Percentiles rank a stretch among this genome's conserved stretches.
phyloP scores from a whole-genome alignment of 2,797 vertebrate genomes.

The Enteromius paludinosus region DNA sequence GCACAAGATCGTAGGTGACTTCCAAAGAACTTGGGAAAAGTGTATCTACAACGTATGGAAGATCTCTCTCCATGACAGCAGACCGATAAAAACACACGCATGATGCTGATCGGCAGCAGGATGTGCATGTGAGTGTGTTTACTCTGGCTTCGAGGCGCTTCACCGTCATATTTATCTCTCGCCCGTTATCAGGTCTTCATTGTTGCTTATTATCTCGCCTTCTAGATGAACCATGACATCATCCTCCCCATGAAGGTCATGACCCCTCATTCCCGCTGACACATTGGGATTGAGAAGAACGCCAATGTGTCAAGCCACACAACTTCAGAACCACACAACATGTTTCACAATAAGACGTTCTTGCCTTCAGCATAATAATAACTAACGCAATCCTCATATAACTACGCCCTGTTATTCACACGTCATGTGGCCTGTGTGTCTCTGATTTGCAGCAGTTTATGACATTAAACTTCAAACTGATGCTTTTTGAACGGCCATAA shows the following conservation, averaged over 20 bases:
- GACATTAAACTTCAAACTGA: neutral
- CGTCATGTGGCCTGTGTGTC: neutral
- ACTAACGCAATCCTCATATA: neutral
- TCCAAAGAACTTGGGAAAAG: neutral
- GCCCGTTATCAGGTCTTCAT: neutral
- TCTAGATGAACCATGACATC: neutral
- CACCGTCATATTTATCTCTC: neutral
- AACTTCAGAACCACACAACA: neutral
- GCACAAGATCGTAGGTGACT: neutral
- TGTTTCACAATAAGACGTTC: too few species aligned
- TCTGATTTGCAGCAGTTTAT: neutral
- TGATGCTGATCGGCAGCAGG: neutral
- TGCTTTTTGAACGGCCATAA: neutral
- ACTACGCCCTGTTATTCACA: neutral
- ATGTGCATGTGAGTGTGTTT: neutral
- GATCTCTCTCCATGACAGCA: too few species aligned
- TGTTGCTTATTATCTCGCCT: neutral
- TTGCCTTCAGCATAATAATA: neutral
- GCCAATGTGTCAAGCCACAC: neutral
- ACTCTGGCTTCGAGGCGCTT: neutral
- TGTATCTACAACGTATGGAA: neutral
- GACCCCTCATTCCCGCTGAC: constrained; percentile 42
- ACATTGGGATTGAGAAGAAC: neutral
- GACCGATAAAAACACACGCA: neutral
- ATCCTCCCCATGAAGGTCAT: too few species aligned